phyloP scores from a whole-genome alignment of 2,113 vertebrate genomes.

The Megaleporinus macrocephalus region DNA sequence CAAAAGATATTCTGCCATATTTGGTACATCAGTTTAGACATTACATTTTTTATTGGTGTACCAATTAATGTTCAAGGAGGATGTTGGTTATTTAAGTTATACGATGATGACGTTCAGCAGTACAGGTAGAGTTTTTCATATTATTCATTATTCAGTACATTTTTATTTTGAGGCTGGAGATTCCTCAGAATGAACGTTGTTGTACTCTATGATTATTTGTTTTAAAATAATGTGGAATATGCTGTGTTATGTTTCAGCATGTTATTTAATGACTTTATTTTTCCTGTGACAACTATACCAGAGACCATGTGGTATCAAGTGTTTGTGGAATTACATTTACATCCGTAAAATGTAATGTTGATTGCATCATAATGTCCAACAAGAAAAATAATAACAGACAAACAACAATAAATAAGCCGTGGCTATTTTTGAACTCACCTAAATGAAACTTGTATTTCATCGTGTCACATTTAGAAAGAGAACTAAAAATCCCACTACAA shows the following conservation, averaged over 20 bases:
- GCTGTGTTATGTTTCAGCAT: constrained; percentile 72
- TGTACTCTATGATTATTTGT: constrained; percentile 63
- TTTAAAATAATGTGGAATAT: constrained; percentile 69
- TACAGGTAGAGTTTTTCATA: not conserved
- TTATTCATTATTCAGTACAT: not conserved
- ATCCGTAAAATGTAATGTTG: constrained; percentile 32
- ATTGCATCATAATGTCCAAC: constrained; percentile 30
- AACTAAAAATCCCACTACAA: not conserved
- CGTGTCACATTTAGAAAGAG: not conserved
- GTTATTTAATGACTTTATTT: constrained; percentile 32
- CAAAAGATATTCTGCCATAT: not conserved
- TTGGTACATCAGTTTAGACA: not conserved
- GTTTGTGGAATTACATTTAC: constrained; percentile 33
- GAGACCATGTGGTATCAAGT: constrained; percentile 25
- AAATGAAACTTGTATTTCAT: not conserved
- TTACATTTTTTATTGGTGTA: not conserved
- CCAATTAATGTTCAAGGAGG: not conserved
- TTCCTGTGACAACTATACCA: constrained; percentile 12
- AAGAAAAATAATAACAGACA: constrained; percentile 65
- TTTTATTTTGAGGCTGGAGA: constrained; percentile 7
- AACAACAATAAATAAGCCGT: not conserved
- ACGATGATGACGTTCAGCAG: not conserved
- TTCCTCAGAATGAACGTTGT: constrained; percentile 18
- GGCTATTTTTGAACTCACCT: not conserved
- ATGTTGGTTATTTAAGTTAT: not conserved